These are phyloP conservation scores for Circaetus cinerascens DNA, from an alignment of 2,113 vertebrate genomes.

Conservation along the genomic window DNA sequence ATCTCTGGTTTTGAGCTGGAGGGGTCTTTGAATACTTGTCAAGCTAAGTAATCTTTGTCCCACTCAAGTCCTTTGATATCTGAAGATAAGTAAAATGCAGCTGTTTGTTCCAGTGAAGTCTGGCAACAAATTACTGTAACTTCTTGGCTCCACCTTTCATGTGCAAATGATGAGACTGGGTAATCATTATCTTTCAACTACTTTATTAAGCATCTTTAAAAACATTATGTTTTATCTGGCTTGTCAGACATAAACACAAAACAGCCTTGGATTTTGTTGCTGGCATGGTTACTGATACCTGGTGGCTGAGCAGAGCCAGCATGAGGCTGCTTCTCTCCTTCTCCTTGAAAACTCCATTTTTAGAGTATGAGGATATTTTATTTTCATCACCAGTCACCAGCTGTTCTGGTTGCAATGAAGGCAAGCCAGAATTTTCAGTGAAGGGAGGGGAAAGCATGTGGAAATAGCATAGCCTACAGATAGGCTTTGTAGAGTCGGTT, in stretches of 20 bases:
- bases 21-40: slow-evolving; percentile 15
- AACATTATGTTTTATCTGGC: not conserved
- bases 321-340: not conserved
- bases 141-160: slow-evolving; percentile 33
- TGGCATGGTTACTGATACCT: not conserved
- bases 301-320: not conserved
- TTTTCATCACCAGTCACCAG: not conserved
- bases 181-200: slow-evolving; percentile 13
- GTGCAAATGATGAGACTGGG: slow-evolving; percentile 33
- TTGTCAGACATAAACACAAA: slow-evolving; percentile 11
- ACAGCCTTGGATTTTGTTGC: slow-evolving; percentile 6
- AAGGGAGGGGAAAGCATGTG: not conserved
- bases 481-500: not conserved
- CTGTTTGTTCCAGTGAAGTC: slow-evolving; percentile 29
- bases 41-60: slow-evolving; percentile 25
- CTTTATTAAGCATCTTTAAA: slow-evolving; percentile 40
- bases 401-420: too few species aligned
- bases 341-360: not conserved
- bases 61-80: slow-evolving; percentile 43
- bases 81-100: slow-evolving; percentile 47
- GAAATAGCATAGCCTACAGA: not conserved
- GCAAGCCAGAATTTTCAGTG: not conserved
- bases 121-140: slow-evolving; percentile 21
- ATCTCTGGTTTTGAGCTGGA: not conserved
- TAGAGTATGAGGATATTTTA: not conserved